Percentiles rank a stretch among this genome's conserved stretches.
phyloP scores from a whole-genome alignment of 2,113 vertebrate species.

The Poecile atricapillus region DNA sequence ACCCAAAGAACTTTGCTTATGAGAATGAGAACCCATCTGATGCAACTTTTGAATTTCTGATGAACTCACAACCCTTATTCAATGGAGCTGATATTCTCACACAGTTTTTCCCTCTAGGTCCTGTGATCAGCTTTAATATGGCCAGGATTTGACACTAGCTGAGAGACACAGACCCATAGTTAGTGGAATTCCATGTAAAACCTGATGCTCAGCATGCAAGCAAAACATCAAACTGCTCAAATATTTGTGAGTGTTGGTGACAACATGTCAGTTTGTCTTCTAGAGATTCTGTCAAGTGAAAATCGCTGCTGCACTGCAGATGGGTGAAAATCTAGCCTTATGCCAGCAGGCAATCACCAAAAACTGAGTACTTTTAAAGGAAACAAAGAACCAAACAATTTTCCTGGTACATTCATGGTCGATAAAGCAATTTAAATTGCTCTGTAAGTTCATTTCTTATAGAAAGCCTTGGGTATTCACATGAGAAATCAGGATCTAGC shows the following conservation, averaged over 20 bases:
- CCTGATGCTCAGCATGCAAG: background rate
- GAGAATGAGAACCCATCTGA: background rate
- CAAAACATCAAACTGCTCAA: background rate
- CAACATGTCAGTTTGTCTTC: background rate
- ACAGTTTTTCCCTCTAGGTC: background rate
- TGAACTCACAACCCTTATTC: background rate
- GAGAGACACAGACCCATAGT: background rate
- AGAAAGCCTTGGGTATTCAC: background rate
- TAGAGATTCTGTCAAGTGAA: background rate
- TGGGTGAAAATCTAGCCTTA: background rate
- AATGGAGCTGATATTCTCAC: background rate
- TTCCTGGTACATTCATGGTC: background rate
- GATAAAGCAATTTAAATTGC: background rate
- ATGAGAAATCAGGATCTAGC: background rate
- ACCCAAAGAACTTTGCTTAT: background rate
- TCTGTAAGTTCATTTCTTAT: background rate
- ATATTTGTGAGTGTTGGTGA: conserved; percentile 5
- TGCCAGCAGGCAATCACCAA: background rate
- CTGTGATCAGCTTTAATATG: background rate
- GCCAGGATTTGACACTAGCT: background rate
- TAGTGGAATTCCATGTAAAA: background rate
- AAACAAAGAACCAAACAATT: background rate
- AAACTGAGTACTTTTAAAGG: background rate
- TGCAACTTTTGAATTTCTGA: background rate
- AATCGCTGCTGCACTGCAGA: background rate